Percentiles rank a stretch among this genome's conserved stretches.
Conservation (phyloP, 2,888 invertebrate species). For the Caenorhabditis virilis region DNA sequence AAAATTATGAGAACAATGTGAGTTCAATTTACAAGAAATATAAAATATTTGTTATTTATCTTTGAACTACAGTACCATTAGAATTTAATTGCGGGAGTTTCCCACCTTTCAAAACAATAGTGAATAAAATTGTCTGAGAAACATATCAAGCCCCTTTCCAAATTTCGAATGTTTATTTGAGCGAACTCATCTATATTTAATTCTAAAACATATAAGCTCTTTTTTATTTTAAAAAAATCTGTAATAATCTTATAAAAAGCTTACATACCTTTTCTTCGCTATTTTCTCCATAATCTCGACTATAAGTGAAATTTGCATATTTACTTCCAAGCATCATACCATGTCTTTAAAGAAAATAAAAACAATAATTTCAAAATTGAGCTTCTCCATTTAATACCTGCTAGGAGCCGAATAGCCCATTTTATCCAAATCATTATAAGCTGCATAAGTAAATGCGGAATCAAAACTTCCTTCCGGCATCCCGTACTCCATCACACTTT, state of each 20-base stretch:
- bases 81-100: too few species aligned
- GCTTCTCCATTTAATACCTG: constrained; percentile 30
- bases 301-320: constrained; percentile 45
- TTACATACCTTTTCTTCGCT: constrained; percentile 31
- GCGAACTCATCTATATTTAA: too few species aligned
- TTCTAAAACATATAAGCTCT: too few species aligned
- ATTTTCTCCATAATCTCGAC: constrained; percentile 29
- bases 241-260: neutral
- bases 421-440: constrained; percentile 55
- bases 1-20: too few species aligned
- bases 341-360: constrained; percentile 19
- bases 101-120: too few species aligned
- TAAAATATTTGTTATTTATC: too few species aligned
- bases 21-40: too few species aligned
- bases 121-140: too few species aligned
- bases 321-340: constrained; percentile 32
- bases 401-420: constrained; percentile 52
- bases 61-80: too few species aligned
- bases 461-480: constrained; percentile 49
- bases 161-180: too few species aligned
- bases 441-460: constrained; percentile 55
- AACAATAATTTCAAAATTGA: neutral
- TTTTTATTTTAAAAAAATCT: too few species aligned
- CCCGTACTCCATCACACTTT: constrained; percentile 41
- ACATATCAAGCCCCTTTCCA: too few species aligned